Percentiles rank a stretch among this genome's conserved stretches.
phyloP scores from a whole-genome alignment of 2,888 invertebrate genomes.

The Lepidochitona cinerea region DNA sequence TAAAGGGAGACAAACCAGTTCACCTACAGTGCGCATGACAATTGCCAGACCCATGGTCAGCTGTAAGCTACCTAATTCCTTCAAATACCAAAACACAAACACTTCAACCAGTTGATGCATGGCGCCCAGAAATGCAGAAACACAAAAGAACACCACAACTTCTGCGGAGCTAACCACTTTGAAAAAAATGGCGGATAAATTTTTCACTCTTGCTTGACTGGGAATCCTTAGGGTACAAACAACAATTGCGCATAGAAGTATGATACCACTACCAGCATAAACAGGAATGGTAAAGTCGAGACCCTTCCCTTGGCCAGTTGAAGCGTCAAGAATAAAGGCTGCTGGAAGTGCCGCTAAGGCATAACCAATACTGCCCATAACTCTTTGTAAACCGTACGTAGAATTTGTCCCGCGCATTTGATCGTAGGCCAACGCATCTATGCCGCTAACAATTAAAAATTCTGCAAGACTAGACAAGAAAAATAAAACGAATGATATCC shows the following conservation, averaged over 20 bases:
- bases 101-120: neutral
- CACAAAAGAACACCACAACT: neutral
- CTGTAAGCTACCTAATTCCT: conserved; percentile 60
- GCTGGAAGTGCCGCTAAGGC: conserved; percentile 13
- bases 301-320: neutral
- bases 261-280: neutral
- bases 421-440: conserved; percentile 31
- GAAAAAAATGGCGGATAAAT: neutral
- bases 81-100: conserved; percentile 4
- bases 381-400: conserved; percentile 27
- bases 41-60: conserved; percentile 35
- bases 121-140: neutral
- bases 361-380: conserved; percentile 32
- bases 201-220: neutral
- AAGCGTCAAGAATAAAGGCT: conserved; percentile 15
- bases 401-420: conserved; percentile 17
- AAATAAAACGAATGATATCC: neutral
- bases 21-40: conserved; percentile 30
- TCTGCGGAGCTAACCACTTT: neutral
- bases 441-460: conserved; percentile 9
- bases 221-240: neutral
- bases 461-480: neutral
- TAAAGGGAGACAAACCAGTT: conserved; percentile 76
- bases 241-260: neutral
- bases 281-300: neutral